These are phyloP conservation scores for Catocala sponsa DNA, from an alignment of 2,888 invertebrate species.

Conservation along the genomic window DNA sequence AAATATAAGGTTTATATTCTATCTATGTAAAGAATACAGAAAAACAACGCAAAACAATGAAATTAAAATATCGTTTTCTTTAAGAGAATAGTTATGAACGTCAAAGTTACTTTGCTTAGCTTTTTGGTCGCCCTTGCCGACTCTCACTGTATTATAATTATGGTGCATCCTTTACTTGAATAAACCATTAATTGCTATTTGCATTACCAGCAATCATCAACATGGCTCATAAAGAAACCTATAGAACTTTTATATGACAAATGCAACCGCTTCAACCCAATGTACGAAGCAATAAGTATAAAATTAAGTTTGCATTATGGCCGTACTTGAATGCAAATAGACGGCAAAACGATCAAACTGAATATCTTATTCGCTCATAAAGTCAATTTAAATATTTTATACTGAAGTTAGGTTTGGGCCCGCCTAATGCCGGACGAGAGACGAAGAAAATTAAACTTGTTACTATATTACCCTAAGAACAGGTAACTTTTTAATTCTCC, in stretches of 20 bases:
- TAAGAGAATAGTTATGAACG: too few relatives aligned
- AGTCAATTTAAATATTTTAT: conserved; percentile 69
- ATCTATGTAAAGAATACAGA: too few relatives aligned
- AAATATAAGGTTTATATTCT: too few relatives aligned
- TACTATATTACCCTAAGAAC: conserved; percentile 75
- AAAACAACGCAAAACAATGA: too few relatives aligned
- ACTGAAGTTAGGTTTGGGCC: conserved; percentile 58
- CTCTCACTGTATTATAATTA: too few relatives aligned
- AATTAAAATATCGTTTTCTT: too few relatives aligned
- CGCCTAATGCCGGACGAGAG: conserved; percentile 66
- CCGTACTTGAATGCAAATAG: conserved; percentile 51
- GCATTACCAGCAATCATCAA: too few relatives aligned
- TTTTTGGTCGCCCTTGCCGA: too few relatives aligned
- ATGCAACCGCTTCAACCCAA: conserved; percentile 42
- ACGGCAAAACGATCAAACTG: conserved; percentile 60
- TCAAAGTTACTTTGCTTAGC: too few relatives aligned
- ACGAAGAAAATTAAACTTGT: conserved; percentile 78
- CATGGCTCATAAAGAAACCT: conserved; percentile 15
- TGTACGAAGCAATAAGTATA: conserved; percentile 44
- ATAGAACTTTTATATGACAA: conserved; percentile 28
- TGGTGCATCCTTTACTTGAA: too few relatives aligned
- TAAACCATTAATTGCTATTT: too few relatives aligned
- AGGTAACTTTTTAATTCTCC: conserved; percentile 83
- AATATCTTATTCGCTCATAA: conserved; percentile 60
- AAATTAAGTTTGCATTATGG: conserved; percentile 53